These are phyloP conservation scores for Nebria brevicollis DNA, from an alignment of 2,888 invertebrate species.

Conservation along the genomic window DNA sequence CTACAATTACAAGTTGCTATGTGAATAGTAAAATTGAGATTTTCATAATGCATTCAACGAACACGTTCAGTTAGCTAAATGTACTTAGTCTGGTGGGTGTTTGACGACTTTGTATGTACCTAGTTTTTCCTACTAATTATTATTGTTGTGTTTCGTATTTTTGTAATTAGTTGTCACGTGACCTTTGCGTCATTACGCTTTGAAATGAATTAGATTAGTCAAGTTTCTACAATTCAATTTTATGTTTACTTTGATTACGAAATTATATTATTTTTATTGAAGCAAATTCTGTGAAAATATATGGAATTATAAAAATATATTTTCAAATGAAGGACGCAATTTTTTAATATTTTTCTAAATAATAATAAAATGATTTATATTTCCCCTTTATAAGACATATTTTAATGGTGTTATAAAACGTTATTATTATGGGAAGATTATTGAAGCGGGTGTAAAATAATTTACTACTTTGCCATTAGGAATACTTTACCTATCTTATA, in stretches of 20 bases:
- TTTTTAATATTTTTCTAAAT: background rate
- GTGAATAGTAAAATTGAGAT: background rate
- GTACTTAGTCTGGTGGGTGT: background rate
- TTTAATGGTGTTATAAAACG: background rate
- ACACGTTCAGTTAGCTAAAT: background rate
- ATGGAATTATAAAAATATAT: background rate
- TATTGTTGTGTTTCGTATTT: background rate
- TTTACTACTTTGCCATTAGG: background rate
- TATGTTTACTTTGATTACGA: background rate
- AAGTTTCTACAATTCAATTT: background rate
- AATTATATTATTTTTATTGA: background rate
- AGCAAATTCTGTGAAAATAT: background rate
- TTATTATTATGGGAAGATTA: background rate
- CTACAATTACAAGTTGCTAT: background rate
- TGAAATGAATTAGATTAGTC: background rate
- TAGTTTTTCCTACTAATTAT: background rate
- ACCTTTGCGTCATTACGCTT: background rate
- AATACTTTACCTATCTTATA: background rate
- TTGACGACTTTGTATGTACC: background rate
- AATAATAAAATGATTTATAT: background rate
- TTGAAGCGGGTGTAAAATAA: background rate
- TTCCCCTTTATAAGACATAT: background rate
- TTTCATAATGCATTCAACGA: background rate
- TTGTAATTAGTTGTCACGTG: background rate
- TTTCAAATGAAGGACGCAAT: background rate